Evolutionary conservation across 2,113 vertebrate genomes (phyloP).

Genomic region (Crotophaga sulcirostris): DNA sequence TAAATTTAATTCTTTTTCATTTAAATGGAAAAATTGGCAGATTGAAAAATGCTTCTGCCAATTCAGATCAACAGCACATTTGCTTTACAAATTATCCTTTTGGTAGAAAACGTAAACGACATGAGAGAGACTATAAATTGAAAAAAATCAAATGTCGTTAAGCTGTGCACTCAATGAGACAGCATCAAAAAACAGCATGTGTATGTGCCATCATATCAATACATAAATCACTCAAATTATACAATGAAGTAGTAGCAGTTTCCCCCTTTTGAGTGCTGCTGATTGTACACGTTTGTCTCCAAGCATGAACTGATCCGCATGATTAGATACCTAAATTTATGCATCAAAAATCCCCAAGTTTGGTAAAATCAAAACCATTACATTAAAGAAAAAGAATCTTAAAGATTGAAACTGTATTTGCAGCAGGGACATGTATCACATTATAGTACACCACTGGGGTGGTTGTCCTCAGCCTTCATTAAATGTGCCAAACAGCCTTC

Average conservation of each 20-base stretch:
- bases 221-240: neutral
- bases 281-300: neutral
- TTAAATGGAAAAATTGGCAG: slow-evolving; percentile 45
- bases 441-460: neutral
- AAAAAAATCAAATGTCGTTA: slow-evolving; percentile 28
- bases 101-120: slow-evolving; percentile 25
- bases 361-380: neutral
- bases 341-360: neutral
- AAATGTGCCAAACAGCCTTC: neutral
- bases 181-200: neutral
- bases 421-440: neutral
- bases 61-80: slow-evolving; percentile 39
- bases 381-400: neutral
- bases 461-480: slow-evolving; percentile 21
- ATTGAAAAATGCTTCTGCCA: slow-evolving; percentile 55
- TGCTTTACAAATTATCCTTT: slow-evolving; percentile 46
- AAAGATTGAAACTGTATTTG: neutral
- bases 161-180: neutral
- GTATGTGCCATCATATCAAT: neutral
- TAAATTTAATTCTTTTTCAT: slow-evolving; percentile 53
- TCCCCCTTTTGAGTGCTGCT: neutral
- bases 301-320: neutral
- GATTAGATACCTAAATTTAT: neutral
- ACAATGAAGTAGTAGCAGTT: neutral
- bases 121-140: slow-evolving; percentile 33